Evolutionary conservation across 2,797 vertebrate genomes (phyloP).

Genomic region (Pyrocephalus nanus): DNA sequence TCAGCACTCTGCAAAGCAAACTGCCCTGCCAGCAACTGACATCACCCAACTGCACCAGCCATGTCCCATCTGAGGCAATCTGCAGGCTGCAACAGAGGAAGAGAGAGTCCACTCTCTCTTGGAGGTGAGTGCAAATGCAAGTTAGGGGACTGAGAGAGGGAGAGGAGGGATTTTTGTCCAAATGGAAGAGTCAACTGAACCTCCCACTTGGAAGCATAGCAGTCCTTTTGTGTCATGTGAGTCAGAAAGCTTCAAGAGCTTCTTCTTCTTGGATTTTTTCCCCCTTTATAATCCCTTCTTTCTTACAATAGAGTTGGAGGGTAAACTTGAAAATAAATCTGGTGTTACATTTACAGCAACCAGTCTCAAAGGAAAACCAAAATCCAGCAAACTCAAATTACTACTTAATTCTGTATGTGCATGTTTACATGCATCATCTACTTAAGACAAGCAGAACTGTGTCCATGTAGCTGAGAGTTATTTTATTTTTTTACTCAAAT

Average conservation of each 20-base stretch:
- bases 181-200: constrained; percentile 1
- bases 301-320: constrained; percentile 28
- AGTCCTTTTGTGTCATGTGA: background rate
- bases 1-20: background rate
- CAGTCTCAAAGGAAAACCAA: constrained; percentile 49
- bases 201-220: background rate
- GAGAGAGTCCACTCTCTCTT: background rate
- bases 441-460: background rate
- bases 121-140: background rate
- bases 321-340: constrained; percentile 65
- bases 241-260: background rate
- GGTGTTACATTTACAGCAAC: background rate
- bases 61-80: constrained; percentile 1
- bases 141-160: background rate
- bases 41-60: background rate
- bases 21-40: background rate
- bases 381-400: constrained; percentile 22
- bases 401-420: constrained; percentile 35
- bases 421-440: constrained; percentile 15
- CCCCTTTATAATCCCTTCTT: background rate
- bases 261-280: background rate
- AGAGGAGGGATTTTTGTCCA: background rate
- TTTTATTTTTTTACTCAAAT: constrained; percentile 29
- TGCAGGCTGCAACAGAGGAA: background rate
- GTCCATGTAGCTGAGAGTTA: background rate